Conservation (phyloP, 2,797 vertebrate species). For the Myoxocephalus aenaeus region DNA sequence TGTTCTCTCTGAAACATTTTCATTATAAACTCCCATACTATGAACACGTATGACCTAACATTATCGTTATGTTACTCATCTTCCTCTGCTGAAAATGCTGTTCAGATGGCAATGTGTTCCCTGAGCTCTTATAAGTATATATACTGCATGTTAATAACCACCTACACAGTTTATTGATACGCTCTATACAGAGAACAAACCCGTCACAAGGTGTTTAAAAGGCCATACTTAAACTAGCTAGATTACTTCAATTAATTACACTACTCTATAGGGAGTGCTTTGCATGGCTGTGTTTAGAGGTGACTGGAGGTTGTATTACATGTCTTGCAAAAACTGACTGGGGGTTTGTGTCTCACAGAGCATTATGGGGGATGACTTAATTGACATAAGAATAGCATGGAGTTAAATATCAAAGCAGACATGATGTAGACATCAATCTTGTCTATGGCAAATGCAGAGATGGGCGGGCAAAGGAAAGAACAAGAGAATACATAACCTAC, state of each 20-base stretch:
- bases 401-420: conserved; percentile 19
- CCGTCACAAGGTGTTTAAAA: conserved; percentile 50
- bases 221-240: conserved; percentile 32
- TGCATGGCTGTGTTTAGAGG: conserved; percentile 10
- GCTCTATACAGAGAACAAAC: conserved; percentile 40
- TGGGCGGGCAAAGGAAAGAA: conserved; percentile 8
- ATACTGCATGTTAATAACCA: conserved; percentile 42
- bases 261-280: conserved; percentile 11
- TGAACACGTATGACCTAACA: conserved; percentile 4
- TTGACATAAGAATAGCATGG: neutral
- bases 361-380: conserved; percentile 9
- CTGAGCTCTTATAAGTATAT: too few species aligned
- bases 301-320: conserved; percentile 14
- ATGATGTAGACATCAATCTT: neutral
- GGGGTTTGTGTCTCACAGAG: neutral
- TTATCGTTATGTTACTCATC: neutral
- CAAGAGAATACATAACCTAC: neutral
- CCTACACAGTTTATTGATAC: conserved; percentile 33
- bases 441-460: conserved; percentile 4
- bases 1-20: neutral
- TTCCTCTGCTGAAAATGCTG: neutral
- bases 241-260: conserved; percentile 57
- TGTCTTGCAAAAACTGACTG: neutral
- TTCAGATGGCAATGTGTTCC: conserved; percentile 1
- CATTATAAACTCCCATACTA: neutral